Conservation (phyloP, 2,113 vertebrate species). For the Rhipidura dahli region DNA sequence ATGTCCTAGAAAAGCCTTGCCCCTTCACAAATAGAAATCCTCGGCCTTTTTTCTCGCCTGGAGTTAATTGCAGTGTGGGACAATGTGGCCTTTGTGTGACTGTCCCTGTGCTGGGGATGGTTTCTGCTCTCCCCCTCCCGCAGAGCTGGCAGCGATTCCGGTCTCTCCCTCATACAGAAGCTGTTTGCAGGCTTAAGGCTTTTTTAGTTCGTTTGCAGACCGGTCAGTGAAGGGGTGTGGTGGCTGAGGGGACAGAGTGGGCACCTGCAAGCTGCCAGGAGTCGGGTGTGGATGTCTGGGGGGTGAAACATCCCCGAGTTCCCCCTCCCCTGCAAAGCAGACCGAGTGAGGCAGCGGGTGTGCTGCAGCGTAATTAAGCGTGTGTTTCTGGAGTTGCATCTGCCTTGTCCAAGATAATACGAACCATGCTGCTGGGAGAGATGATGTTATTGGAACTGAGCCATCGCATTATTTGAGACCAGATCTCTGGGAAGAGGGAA, state of each 20-base stretch:
- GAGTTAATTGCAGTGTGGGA: neutral
- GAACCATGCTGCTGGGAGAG: neutral
- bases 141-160: neutral
- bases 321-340: neutral
- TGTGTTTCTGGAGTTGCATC: neutral
- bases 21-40: neutral
- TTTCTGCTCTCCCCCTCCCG: neutral
- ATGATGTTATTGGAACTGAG: neutral
- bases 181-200: neutral
- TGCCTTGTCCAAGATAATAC: neutral
- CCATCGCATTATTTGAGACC: neutral
- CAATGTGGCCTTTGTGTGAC: constrained; percentile 35
- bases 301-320: neutral
- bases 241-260: neutral
- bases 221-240: neutral
- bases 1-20: neutral
- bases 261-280: neutral
- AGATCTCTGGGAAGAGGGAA: neutral
- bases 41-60: neutral
- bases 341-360: neutral
- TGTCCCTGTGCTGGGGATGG: neutral
- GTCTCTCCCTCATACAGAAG: neutral
- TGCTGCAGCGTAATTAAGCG: neutral
- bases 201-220: neutral
- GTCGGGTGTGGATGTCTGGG: neutral